These are phyloP conservation scores for Alaudala cheleensis DNA, from an alignment of 2,113 vertebrate species.

Conservation along the genomic window DNA sequence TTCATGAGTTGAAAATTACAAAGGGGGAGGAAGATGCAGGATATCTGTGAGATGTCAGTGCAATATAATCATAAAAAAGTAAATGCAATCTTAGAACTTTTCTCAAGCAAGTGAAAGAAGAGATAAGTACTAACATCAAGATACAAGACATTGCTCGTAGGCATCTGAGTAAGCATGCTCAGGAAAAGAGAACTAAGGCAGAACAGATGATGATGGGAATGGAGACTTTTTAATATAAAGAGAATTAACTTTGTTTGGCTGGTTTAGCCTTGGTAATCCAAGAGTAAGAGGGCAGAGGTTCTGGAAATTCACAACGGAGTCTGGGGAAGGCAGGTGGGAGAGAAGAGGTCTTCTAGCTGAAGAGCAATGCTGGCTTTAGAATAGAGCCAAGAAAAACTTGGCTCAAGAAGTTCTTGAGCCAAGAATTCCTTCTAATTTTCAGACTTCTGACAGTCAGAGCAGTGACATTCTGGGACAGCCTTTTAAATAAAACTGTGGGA, in stretches of 20 bases:
- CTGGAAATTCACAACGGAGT: background rate
- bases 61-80: background rate
- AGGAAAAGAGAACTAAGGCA: background rate
- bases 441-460: background rate
- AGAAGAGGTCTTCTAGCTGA: background rate
- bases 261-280: background rate
- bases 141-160: background rate
- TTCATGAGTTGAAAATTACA: background rate
- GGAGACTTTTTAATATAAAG: background rate
- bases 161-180: background rate
- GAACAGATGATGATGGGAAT: background rate
- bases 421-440: background rate
- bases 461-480: background rate
- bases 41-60: background rate
- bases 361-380: background rate
- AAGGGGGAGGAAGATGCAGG: background rate
- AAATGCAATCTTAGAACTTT: background rate
- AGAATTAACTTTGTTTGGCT: background rate
- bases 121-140: background rate
- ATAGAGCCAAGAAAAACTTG: background rate
- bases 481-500: background rate
- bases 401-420: no score
- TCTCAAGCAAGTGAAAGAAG: background rate
- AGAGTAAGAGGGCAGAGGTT: background rate
- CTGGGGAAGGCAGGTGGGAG: background rate